Evolutionary conservation across 1,140 invertebrate species (phyloP).

Genomic region (Drosophila bipectinata): DNA sequence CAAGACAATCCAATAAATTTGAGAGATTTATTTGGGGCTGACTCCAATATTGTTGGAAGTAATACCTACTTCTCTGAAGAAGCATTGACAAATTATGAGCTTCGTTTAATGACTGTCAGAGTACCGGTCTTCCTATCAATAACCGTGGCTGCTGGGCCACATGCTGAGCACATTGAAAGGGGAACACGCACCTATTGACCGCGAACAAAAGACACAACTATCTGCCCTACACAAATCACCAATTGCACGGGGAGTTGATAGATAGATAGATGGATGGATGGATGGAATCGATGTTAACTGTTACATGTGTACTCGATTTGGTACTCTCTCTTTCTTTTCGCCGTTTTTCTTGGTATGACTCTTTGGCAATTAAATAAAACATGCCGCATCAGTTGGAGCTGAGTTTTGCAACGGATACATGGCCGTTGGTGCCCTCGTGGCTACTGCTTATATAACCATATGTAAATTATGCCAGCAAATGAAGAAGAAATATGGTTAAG

Average conservation of each 20-base stretch:
- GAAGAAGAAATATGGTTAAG: constrained; percentile 76
- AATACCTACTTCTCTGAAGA: constrained; percentile 21
- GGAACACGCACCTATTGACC: constrained; percentile 33
- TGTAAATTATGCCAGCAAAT: constrained; percentile 76
- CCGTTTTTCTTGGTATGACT: constrained; percentile 47
- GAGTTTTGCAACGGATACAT: constrained; percentile 54
- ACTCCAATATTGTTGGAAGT: constrained; percentile 5
- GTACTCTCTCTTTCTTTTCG: constrained; percentile 34
- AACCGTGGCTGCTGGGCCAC: constrained; percentile 4
- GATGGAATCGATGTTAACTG: constrained; percentile 47
- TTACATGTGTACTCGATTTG: constrained; percentile 57
- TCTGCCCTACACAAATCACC: constrained; percentile 32
- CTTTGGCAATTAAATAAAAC: constrained; percentile 79
- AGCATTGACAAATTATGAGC: constrained; percentile 40
- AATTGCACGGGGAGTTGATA: constrained; percentile 14
- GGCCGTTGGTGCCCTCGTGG: not conserved
- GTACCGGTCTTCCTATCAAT: constrained; percentile 6
- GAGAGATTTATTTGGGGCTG: constrained; percentile 28
- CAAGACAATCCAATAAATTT: constrained; percentile 24
- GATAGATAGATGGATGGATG: constrained; percentile 14
- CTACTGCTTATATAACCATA: constrained; percentile 72
- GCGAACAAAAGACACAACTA: constrained; percentile 35
- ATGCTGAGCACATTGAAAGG: constrained; percentile 25
- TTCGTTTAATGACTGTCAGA: constrained; percentile 19
- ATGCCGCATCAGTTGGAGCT: constrained; percentile 54